Conservation (phyloP, 2,797 vertebrate genomes). For the Melanotaenia pygmaea region DNA sequence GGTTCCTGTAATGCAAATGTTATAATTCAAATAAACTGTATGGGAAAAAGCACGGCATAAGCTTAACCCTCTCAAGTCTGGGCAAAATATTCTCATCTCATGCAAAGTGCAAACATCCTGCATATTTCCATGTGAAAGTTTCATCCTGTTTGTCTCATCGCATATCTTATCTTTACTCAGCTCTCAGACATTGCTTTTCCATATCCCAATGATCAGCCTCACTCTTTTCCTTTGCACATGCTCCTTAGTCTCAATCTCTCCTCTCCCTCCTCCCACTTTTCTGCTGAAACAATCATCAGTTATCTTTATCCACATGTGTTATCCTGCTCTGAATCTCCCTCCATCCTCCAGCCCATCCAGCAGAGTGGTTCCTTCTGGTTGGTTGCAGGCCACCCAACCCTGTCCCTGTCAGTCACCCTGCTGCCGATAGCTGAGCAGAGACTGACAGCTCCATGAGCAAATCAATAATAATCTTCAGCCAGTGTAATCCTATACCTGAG, state of each 20-base stretch:
- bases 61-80: too few relatives aligned
- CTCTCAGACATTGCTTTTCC: constrained; percentile 51
- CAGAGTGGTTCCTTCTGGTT: constrained; percentile 90
- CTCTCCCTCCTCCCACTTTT: constrained; percentile 43
- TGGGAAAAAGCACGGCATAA: too few relatives aligned
- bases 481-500: constrained; percentile 86
- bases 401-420: constrained; percentile 91
- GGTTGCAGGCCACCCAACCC: constrained; percentile 92
- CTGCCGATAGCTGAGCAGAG: constrained; percentile 84
- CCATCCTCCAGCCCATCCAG: constrained; percentile 90
- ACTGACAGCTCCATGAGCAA: constrained; percentile 92
- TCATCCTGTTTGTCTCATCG: constrained; percentile 48
- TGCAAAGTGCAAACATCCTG: neutral
- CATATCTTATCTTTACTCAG: constrained; percentile 30
- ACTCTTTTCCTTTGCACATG: constrained; percentile 24
- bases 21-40: too few relatives aligned
- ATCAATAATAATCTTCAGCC: constrained; percentile 99
- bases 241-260: constrained; percentile 22
- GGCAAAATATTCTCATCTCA: neutral
- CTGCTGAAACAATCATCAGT: constrained; percentile 96
- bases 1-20: too few relatives aligned
- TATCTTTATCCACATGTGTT: constrained; percentile 91
- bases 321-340: constrained; percentile 78
- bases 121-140: constrained; percentile 10
- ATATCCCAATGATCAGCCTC: constrained; percentile 49